Base-by-base conservation (phyloP, 2,888 invertebrate species). In the Parapristionchus giblindavisi region DNA sequence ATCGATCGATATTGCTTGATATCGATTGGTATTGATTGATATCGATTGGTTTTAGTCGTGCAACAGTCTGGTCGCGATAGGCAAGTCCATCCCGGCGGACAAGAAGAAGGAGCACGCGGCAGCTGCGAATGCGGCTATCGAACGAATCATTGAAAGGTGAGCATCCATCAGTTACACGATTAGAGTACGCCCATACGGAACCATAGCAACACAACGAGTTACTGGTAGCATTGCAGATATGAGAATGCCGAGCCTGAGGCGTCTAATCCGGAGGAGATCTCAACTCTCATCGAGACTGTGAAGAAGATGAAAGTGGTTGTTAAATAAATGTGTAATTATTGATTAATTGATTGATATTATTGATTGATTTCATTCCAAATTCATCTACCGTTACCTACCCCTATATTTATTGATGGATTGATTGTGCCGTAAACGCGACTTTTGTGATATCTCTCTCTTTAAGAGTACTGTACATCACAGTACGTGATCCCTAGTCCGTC, bases 31-130 rank as follows among this genome's bases (percentile, higher is more conserved):
- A n/a, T n/a, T n/a, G n/a, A n/a, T 2, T 32, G 4, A n/a, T 2
- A 21, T 17, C 52, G 17, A 29, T 36, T 70, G 17, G 8, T 8
- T 70, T n/a, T 48, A 77, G 75, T 58, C 66, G 40, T 76, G 75
- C 63, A 77, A 77, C 38, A 40, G 51, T 4, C 75, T 76, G 8
- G 52, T 72, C 14, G 51, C 63, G 43, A 78, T 66, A 3, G 63
- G 38, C 8, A 60, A 51, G 24, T 11, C 14, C 6, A 14, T 51
- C 21, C 48, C 75, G 32, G 40, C 75, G 11, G 75, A 80, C 24
- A 77, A 78, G 51, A 80, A 80, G 71, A 76, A 78, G 74, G 81
- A 83, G 61, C 61, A 80, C 48, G 27, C 60, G 2, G 36, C 72
- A 0, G 58, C 72, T 29, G 82, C 76, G 32, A 32, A 34, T 11